Conservation (phyloP, 2,113 vertebrate genomes). For the Heloderma charlesbogerti region DNA sequence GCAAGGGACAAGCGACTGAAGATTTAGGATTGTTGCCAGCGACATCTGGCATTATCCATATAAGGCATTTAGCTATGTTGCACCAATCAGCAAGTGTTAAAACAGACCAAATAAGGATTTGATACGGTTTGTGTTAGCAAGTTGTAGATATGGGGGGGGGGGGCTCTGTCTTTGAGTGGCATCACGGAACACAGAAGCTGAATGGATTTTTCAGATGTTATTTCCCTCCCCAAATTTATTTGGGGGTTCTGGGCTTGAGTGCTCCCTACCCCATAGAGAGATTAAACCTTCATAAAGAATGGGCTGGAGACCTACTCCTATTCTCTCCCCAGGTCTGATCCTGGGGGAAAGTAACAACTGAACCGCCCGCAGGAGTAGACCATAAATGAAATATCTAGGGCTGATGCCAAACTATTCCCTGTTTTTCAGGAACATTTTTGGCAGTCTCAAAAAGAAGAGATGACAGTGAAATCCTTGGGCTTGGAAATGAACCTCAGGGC, state of each 20-base stretch:
- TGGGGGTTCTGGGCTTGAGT: neutral
- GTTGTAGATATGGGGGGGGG: neutral
- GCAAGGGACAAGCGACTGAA: neutral
- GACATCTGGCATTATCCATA: slow-evolving; percentile 1
- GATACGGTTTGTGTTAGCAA: neutral
- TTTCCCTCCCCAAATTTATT: neutral
- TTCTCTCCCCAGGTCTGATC: neutral
- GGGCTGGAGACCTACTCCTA: neutral
- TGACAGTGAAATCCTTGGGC: neutral
- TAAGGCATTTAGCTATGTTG: neutral
- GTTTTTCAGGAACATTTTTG: neutral
- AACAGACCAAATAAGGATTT: neutral
- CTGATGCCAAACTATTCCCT: neutral
- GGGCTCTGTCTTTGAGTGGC: neutral
- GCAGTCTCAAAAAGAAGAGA: neutral
- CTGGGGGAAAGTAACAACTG: neutral
- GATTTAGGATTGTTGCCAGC: neutral
- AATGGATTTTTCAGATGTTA: neutral
- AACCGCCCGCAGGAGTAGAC: neutral
- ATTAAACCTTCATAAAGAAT: no score
- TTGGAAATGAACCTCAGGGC: neutral
- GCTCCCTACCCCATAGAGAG: neutral
- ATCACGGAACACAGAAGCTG: neutral
- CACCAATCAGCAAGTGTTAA: neutral
- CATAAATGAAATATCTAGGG: neutral